Evolutionary conservation across 2,113 vertebrate genomes (phyloP).

Genomic region (Gavia stellata): DNA sequence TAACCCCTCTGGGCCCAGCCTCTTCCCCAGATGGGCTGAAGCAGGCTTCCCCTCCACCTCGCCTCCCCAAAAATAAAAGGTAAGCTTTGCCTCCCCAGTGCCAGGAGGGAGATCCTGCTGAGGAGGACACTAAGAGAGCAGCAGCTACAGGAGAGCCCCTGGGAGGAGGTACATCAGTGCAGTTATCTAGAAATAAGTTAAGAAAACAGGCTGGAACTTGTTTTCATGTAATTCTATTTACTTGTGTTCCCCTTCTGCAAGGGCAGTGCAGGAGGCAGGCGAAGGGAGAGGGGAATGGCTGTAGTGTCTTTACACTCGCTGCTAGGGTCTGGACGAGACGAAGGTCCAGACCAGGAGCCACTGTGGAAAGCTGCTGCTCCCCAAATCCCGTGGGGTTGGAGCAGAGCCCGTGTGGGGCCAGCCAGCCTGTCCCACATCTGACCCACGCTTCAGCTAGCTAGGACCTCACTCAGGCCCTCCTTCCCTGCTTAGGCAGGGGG

Average conservation of each 20-base stretch:
- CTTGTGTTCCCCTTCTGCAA: background rate
- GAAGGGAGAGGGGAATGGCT: background rate
- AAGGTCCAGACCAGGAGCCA: background rate
- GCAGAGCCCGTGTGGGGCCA: rapidly evolving
- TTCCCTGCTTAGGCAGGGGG: background rate
- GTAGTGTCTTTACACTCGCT: background rate
- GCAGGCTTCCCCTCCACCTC: background rate
- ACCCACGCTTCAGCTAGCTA: rapidly evolving
- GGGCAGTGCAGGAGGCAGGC: background rate
- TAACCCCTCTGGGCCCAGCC: background rate
- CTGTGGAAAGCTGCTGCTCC: background rate
- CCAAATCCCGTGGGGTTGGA: rapidly evolving
- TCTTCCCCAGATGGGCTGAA: background rate
- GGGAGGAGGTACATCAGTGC: background rate
- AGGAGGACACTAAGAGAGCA: background rate
- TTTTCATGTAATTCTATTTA: background rate
- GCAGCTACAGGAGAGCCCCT: background rate
- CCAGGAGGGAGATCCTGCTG: background rate
- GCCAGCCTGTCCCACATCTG: background rate
- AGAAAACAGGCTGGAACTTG: background rate
- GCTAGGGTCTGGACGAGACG: background rate
- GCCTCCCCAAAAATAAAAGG: background rate
- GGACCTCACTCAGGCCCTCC: background rate
- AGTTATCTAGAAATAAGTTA: background rate
- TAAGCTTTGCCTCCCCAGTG: background rate